A percentile compares a stretch with the other conserved stretches of the same genome.
Evolutionary conservation across 1,140 invertebrate species (phyloP).

Genomic region (Stenopsyche tienmushanensis): DNA sequence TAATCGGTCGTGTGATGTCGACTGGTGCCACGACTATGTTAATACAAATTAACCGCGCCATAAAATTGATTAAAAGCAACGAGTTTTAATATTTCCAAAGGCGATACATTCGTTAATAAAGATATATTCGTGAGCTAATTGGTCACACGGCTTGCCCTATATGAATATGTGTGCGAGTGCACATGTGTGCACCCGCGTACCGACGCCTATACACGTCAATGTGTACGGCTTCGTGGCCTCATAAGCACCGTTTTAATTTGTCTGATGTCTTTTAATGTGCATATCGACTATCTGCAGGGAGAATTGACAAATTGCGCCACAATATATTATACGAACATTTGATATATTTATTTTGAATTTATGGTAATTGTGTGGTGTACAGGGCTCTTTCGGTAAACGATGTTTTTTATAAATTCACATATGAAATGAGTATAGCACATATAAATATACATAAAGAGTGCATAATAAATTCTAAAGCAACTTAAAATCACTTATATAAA

Average conservation of each 20-base stretch:
- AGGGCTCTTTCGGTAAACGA: too few relatives aligned
- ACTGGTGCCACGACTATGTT: too few relatives aligned
- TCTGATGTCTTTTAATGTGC: slow-evolving; percentile 35
- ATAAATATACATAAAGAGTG: too few relatives aligned
- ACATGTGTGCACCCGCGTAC: neutral
- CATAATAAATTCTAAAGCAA: too few relatives aligned
- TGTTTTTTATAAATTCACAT: too few relatives aligned
- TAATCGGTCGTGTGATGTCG: too few relatives aligned
- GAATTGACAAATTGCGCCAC: slow-evolving; percentile 11
- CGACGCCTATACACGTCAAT: too few relatives aligned
- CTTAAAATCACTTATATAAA: too few relatives aligned
- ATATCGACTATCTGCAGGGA: slow-evolving; percentile 29
- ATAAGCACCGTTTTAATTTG: slow-evolving; percentile 37
- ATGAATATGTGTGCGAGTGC: neutral
- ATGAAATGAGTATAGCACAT: too few relatives aligned
- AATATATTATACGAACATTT: neutral
- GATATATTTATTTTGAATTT: neutral
- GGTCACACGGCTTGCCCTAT: slow-evolving; percentile 32
- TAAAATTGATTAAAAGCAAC: slow-evolving; percentile 42
- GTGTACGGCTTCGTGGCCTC: too few relatives aligned
- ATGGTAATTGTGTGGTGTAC: too few relatives aligned
- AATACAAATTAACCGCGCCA: slow-evolving; percentile 31
- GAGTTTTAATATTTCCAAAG: slow-evolving; percentile 38
- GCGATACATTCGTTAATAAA: slow-evolving; percentile 41
- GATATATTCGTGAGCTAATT: slow-evolving; percentile 41